A percentile compares a stretch with the other conserved stretches of the same genome.
Evolutionary conservation across 2,113 vertebrate genomes (phyloP).

Genomic region (Copsychus sechellarum): DNA sequence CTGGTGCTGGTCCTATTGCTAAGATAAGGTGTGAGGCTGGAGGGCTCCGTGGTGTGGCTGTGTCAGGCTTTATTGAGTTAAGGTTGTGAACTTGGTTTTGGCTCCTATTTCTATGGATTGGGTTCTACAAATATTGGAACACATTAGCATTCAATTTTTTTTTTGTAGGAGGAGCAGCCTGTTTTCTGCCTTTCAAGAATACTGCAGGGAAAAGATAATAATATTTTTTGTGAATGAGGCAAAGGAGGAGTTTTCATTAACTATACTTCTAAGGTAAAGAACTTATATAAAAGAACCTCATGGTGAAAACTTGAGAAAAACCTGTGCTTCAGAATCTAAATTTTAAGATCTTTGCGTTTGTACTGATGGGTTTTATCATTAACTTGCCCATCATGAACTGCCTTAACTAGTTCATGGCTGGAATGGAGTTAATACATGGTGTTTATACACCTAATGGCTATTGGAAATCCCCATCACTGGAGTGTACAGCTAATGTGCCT

Average conservation of each 20-base stretch:
- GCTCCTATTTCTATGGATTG: neutral
- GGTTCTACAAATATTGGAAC: neutral
- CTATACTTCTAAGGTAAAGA: neutral
- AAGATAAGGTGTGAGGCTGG: conserved; percentile 12
- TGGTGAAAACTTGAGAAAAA: neutral
- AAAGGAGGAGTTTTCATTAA: neutral
- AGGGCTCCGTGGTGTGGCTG: neutral
- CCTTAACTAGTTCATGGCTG: neutral
- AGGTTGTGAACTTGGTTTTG: conserved; percentile 12
- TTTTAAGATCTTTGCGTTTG: neutral
- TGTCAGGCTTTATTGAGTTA: neutral
- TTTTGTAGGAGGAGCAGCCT: neutral
- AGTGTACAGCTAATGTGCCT: neutral
- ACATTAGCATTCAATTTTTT: neutral
- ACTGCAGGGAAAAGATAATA: neutral
- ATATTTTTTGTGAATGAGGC: neutral
- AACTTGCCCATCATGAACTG: neutral
- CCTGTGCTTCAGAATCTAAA: neutral
- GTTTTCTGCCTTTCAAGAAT: neutral
- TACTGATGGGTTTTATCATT: neutral
- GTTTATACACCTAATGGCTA: neutral
- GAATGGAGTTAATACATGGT: neutral
- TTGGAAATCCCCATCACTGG: neutral
- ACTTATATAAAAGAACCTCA: neutral
- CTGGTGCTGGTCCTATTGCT: neutral